Conservation (phyloP, 23 tunicate genomes). For the Clavelina lepadiformis region DNA sequence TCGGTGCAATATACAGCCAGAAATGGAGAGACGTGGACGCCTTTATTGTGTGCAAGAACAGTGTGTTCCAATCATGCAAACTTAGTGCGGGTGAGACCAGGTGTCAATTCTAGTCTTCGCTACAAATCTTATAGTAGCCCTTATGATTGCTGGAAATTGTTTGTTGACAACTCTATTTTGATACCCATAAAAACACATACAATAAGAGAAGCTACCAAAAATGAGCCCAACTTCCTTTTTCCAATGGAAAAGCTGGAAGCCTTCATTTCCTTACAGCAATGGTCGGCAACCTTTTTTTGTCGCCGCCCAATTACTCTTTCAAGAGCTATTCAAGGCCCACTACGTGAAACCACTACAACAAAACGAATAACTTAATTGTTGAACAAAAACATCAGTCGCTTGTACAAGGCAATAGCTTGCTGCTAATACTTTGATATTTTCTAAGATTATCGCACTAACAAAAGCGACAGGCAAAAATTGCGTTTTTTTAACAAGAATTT, state of each 20-base stretch:
- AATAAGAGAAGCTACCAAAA: constrained; percentile 15
- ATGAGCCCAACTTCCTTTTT: constrained; percentile 3
- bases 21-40: constrained; percentile 13
- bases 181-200: constrained; percentile 7
- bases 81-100: constrained; percentile 9
- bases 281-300: too few species aligned
- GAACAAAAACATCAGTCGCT: too few species aligned
- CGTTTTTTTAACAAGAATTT: too few species aligned
- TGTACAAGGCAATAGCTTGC: too few species aligned
- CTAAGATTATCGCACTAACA: too few species aligned
- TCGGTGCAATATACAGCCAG: constrained; percentile 2
- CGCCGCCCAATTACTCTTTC: too few species aligned
- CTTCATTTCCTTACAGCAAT: too few species aligned
- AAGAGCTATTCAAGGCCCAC: too few species aligned
- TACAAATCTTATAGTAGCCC: constrained; percentile 7
- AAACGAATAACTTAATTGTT: too few species aligned
- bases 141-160: constrained; percentile 8
- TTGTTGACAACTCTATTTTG: constrained; percentile 12
- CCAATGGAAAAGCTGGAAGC: constrained; percentile 23
- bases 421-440: too few species aligned
- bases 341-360: too few species aligned
- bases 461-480: too few species aligned
- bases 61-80: constrained; percentile 7
- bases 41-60: constrained; percentile 2
- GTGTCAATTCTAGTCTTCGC: constrained; percentile 10